Conservation (phyloP, 2,797 vertebrate species). For the Parauchenoglanis ngamensis region DNA sequence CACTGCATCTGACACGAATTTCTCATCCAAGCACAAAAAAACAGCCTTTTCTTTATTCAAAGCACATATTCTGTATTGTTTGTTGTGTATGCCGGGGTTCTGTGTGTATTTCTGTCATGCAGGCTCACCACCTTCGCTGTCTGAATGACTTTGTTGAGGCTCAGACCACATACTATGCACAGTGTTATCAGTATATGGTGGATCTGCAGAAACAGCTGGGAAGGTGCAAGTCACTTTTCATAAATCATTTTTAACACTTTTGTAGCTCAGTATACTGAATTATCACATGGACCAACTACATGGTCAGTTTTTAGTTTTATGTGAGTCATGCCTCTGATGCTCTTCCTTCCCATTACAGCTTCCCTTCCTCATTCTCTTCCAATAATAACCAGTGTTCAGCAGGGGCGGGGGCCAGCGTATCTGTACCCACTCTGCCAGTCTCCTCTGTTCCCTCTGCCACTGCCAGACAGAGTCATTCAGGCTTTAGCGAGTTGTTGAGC, state of each 20-base stretch:
- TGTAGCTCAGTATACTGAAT: neutral
- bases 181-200: slow-evolving; percentile 98
- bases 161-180: slow-evolving; percentile 95
- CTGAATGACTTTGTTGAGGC: slow-evolving; percentile 97
- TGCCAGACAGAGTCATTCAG: slow-evolving; percentile 71
- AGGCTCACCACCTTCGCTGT: slow-evolving; percentile 97
- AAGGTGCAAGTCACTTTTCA: slow-evolving; percentile 76
- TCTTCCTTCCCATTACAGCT: slow-evolving; percentile 71
- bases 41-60: too few species aligned
- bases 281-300: neutral
- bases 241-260: neutral
- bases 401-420: slow-evolving; percentile 76
- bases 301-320: neutral
- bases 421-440: slow-evolving; percentile 78
- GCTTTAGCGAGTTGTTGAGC: slow-evolving; percentile 85
- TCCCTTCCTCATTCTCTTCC: slow-evolving; percentile 87
- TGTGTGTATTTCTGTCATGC: neutral
- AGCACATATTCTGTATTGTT: neutral
- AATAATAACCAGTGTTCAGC: slow-evolving; percentile 91
- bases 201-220: slow-evolving; percentile 98
- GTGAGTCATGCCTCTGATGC: neutral
- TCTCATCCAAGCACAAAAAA: neutral
- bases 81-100: neutral
- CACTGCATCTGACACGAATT: neutral
- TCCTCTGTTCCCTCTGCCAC: slow-evolving; percentile 79